phyloP scores from a whole-genome alignment of 2,888 invertebrate species.

The Euclidia mi region DNA sequence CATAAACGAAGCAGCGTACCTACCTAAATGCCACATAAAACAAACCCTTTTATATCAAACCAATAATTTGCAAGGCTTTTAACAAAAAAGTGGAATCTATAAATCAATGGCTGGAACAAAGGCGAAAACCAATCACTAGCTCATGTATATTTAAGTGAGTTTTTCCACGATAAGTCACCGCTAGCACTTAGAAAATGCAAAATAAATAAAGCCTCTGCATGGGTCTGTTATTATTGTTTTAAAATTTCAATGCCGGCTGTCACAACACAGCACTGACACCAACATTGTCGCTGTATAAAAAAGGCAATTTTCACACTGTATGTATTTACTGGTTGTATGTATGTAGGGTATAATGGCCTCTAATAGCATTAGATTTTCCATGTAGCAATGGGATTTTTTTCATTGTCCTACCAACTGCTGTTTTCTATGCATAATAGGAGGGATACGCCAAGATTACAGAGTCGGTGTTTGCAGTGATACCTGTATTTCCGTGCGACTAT shows the following conservation, averaged over 20 bases:
- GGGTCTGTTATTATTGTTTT: conserved; percentile 51
- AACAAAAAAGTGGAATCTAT: not conserved
- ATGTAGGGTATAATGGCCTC: conserved; percentile 66
- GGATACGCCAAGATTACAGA: conserved; percentile 77
- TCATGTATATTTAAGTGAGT: conserved; percentile 31
- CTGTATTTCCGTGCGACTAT: conserved; percentile 77
- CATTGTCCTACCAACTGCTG: conserved; percentile 76
- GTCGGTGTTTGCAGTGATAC: conserved; percentile 72
- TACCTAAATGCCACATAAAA: too few relatives aligned
- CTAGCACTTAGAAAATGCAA: conserved; percentile 34
- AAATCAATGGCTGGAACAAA: conserved; percentile 8
- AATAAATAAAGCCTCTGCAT: conserved; percentile 41
- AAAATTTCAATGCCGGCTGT: conserved; percentile 53
- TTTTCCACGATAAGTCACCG: conserved; percentile 26
- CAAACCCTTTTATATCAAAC: not conserved
- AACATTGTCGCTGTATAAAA: conserved; percentile 54
- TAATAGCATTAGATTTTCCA: conserved; percentile 82
- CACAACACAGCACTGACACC: conserved; percentile 45
- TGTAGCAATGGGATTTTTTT: conserved; percentile 79
- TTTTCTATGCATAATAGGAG: conserved; percentile 83
- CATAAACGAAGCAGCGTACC: too few relatives aligned
- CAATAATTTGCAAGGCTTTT: conserved; percentile 1
- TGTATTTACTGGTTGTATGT: conserved; percentile 51
- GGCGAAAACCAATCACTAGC: conserved; percentile 9
- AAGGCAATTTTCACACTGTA: conserved; percentile 65